phyloP scores from a whole-genome alignment of 2,888 invertebrate species.

The Platerodrilus igneus region DNA sequence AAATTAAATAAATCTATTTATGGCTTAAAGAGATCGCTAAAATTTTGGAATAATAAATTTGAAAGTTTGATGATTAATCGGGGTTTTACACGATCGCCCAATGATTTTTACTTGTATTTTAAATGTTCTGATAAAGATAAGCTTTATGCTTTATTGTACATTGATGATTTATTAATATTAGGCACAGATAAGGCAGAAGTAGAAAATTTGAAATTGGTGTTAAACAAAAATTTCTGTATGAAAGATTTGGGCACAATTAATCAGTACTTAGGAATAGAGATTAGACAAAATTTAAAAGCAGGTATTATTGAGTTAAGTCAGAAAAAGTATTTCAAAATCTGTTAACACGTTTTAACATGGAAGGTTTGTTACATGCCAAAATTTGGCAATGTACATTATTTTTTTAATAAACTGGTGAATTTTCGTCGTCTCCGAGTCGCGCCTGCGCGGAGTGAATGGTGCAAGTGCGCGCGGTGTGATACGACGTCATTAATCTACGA shows the following conservation, averaged over 20 bases:
- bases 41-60: slow-evolving; percentile 1
- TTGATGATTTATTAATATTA: slow-evolving; percentile 10
- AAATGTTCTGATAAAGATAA: no score
- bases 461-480: no score
- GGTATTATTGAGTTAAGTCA: slow-evolving; percentile 7
- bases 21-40: slow-evolving; percentile 6
- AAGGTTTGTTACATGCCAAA: no score
- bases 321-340: slow-evolving; percentile 7
- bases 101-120: slow-evolving; percentile 1
- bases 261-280: slow-evolving; percentile 14
- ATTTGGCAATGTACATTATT: no score
- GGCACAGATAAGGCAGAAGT: slow-evolving; percentile 8
- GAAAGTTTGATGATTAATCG: not conserved
- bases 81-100: not conserved
- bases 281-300: slow-evolving; percentile 11
- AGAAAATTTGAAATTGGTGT: slow-evolving; percentile 4
- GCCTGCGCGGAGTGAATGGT: no score
- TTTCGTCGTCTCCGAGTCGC: no score
- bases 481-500: no score
- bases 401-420: no score
- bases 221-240: slow-evolving; percentile 9
- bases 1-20: slow-evolving; percentile 7
- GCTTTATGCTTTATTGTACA: slow-evolving; percentile 7
- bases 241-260: slow-evolving; percentile 11
- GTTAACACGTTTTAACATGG: not conserved